Base-by-base conservation (phyloP, 2,113 vertebrate genomes). In the Struthidea cinerea region DNA sequence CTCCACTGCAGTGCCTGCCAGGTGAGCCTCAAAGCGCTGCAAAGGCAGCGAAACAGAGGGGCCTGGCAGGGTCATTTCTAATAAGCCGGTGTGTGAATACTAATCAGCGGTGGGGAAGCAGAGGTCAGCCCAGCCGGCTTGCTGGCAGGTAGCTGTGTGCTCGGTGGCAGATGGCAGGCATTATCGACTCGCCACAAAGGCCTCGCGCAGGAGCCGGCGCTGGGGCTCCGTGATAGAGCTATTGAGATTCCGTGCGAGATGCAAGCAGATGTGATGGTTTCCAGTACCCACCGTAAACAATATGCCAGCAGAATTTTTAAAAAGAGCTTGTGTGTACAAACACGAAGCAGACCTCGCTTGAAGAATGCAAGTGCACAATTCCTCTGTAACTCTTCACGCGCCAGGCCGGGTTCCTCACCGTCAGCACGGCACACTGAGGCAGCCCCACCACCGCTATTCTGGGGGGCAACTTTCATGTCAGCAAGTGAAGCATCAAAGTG, bases 161-260 rank as follows among this genome's bases (percentile, higher is more conserved):
- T 98, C 97, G 60, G 97, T 98, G 98, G 98, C 98, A 98, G 98
- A 98, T 98, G 98, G 98, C 98, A 98, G 97, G 97, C 98, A 98
- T 98, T 98, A 98, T 98, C 97, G 96, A 97, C 97, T 97, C 93
- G 97, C 97, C 97, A 98, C 98, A 98, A 98, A 98, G 98, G 98
- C 98, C 98, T 97, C 93, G 95, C 86, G 94, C 96, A 93, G 97
- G 96, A 97, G 97, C 97, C 67, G 97, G 97, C 97, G 94, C 94
- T 5, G 95, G 82, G 61, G 96, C 97, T 93, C 96, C 96, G 90
- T 98, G 98, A 98, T 98, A 44, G 97, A 98, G 98, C 96, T 93
- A 98, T 98, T 98, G 98, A 98, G 98, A 98, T 98, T 98, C 98
- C 46, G 97, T 73, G 97, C 98, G 96, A 98, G 98, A 96, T 91